Conservation (phyloP, 2,888 invertebrate genomes). For the Rhorus exstirpatorius region DNA sequence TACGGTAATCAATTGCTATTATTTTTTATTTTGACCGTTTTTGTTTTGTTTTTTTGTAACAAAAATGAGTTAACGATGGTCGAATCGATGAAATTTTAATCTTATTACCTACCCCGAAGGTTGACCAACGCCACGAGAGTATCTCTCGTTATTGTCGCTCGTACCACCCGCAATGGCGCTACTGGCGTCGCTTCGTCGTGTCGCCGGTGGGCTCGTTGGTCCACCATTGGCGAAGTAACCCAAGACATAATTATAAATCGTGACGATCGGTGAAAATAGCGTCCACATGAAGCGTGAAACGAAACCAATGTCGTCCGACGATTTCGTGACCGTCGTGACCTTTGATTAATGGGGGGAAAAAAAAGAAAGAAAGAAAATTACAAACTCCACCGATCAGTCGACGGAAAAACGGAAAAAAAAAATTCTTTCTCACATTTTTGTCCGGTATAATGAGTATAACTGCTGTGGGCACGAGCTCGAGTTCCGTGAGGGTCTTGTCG, state of each 20-base stretch:
- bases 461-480: slow-evolving; percentile 92
- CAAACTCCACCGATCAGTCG: background rate
- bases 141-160: slow-evolving; percentile 75
- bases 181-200: slow-evolving; percentile 45
- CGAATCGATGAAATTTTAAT: too few relatives aligned
- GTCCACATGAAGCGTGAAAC: slow-evolving; percentile 88
- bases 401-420: too few relatives aligned
- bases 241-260: slow-evolving; percentile 87
- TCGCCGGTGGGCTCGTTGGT: slow-evolving; percentile 70
- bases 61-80: too few relatives aligned
- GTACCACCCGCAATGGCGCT: slow-evolving; percentile 72
- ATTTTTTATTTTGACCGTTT: too few relatives aligned
- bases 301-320: slow-evolving; percentile 85
- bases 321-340: slow-evolving; percentile 78
- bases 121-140: slow-evolving; percentile 75
- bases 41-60: too few relatives aligned
- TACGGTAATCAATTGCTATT: too few relatives aligned
- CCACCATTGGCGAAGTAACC: slow-evolving; percentile 84
- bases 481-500: slow-evolving; percentile 88
- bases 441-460: slow-evolving; percentile 91
- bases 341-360: slow-evolving; percentile 73
- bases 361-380: slow-evolving; percentile 34
- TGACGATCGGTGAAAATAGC: slow-evolving; percentile 88
- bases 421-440: slow-evolving; percentile 85
- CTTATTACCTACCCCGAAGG: slow-evolving; percentile 74